These are phyloP conservation scores for Mercenaria mercenaria DNA, from an alignment of 1,140 invertebrate genomes.

Conservation along the genomic window DNA sequence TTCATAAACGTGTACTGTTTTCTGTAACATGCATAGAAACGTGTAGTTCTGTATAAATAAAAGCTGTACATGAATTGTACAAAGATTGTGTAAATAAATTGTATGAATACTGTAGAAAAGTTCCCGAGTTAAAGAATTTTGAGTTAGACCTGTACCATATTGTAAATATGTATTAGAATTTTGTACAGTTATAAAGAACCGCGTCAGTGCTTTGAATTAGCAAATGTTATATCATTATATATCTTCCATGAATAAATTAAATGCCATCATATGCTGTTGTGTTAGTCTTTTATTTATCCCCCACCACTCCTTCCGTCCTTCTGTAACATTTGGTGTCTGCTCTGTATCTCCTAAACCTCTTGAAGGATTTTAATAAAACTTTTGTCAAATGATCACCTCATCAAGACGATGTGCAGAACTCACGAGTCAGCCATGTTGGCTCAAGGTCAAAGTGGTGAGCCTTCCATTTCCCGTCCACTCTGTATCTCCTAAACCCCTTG, in stretches of 20 bases:
- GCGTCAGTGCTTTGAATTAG: constrained; percentile 32
- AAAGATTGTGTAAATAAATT: constrained; percentile 10
- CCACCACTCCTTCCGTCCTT: too few relatives aligned
- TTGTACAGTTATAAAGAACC: constrained; percentile 37
- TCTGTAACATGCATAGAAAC: neutral
- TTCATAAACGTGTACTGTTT: neutral
- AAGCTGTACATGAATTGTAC: neutral
- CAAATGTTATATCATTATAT: constrained; percentile 21
- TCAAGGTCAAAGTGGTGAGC: too few relatives aligned
- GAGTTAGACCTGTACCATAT: neutral
- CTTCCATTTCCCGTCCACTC: too few relatives aligned
- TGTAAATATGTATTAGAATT: constrained; percentile 22
- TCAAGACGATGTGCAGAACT: too few relatives aligned
- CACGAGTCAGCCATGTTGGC: too few relatives aligned
- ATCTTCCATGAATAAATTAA: constrained; percentile 51
- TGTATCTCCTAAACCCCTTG: too few relatives aligned
- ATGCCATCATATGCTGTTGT: constrained; percentile 12
- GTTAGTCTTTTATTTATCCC: neutral
- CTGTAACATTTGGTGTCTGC: too few relatives aligned
- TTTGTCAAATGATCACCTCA: too few relatives aligned
- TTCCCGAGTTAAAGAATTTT: constrained; percentile 2
- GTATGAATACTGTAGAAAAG: neutral
- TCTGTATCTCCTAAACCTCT: too few relatives aligned
- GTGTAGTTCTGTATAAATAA: neutral
- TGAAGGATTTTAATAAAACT: too few relatives aligned